Percentiles rank a stretch among this genome's conserved stretches.
phyloP scores from a whole-genome alignment of 1,140 invertebrate species.

The Theocolax elegans region DNA sequence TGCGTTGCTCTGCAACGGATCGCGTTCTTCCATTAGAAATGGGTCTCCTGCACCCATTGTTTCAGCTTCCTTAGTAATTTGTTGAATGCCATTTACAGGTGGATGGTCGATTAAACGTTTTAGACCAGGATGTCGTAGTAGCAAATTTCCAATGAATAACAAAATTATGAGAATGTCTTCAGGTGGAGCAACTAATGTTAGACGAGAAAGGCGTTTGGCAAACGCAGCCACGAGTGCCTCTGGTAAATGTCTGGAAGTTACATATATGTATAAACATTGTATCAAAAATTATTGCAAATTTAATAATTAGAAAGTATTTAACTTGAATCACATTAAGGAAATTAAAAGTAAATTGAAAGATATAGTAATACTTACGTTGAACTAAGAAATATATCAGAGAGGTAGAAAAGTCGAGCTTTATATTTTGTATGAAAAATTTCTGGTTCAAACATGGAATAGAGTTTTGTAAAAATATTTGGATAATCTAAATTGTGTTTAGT shows the following conservation, averaged over 20 bases:
- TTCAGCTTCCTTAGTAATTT: slow-evolving; percentile 48
- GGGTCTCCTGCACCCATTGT: slow-evolving; percentile 74
- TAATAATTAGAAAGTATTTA: no score
- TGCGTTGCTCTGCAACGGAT: slow-evolving; percentile 82
- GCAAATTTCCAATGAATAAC: slow-evolving; percentile 86
- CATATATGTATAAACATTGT: no score
- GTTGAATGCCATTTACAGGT: slow-evolving; percentile 52
- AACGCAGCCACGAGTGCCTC: slow-evolving; percentile 93
- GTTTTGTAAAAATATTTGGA: slow-evolving; percentile 92
- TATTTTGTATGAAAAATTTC: slow-evolving; percentile 92
- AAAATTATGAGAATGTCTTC: slow-evolving; percentile 84
- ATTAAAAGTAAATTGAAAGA: neutral
- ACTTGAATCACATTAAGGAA: no score
- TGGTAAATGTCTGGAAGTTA: slow-evolving; percentile 86
- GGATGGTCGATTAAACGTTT: slow-evolving; percentile 79
- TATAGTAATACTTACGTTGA: slow-evolving; percentile 83
- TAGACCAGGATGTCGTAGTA: slow-evolving; percentile 87
- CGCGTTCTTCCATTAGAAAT: slow-evolving; percentile 82
- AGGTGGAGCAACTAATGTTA: slow-evolving; percentile 84
- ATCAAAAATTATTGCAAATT: no score
- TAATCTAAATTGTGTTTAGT: slow-evolving; percentile 94
- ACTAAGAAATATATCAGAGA: slow-evolving; percentile 89
- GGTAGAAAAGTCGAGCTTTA: slow-evolving; percentile 85
- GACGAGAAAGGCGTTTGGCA: slow-evolving; percentile 85
- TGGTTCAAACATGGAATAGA: slow-evolving; percentile 92